These are phyloP conservation scores for Alloplasta piceator DNA, from an alignment of 2,888 invertebrate species.

Conservation along the genomic window DNA sequence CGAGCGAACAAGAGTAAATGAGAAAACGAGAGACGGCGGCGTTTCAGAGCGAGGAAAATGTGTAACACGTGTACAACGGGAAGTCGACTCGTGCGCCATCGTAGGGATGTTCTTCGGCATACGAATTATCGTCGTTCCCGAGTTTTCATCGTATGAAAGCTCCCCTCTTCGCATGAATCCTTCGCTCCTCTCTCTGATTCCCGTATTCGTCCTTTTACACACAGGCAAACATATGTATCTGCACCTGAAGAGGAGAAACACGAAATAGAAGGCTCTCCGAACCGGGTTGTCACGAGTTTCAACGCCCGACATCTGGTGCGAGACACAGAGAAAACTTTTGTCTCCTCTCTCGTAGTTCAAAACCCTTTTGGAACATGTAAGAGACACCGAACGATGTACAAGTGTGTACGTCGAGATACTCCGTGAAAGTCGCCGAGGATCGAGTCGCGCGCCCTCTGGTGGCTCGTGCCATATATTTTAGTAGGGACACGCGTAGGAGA, in stretches of 20 bases:
- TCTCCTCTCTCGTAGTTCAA: neutral
- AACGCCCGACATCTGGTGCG: constrained; percentile 1
- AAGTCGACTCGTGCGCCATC: constrained; percentile 46
- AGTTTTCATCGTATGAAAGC: constrained; percentile 39
- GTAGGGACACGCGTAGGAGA: constrained; percentile 29
- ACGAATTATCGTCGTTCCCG: constrained; percentile 50
- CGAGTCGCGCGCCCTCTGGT: neutral
- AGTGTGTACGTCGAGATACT: neutral
- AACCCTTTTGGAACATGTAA: constrained; percentile 10
- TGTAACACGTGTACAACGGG: constrained; percentile 45
- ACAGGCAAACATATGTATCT: no score
- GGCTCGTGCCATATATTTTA: neutral
- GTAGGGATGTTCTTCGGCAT: constrained; percentile 46
- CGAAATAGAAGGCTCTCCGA: constrained; percentile 14
- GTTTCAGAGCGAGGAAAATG: constrained; percentile 14
- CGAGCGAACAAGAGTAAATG: constrained; percentile 15
- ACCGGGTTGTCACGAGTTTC: constrained; percentile 26
- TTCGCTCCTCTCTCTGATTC: constrained; percentile 5
- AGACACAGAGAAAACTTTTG: neutral
- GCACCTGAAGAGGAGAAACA: constrained; percentile 14
- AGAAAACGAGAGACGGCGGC: neutral
- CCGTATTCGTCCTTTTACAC: constrained; percentile 10
- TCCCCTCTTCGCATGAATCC: constrained; percentile 1
- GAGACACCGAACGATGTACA: no score
- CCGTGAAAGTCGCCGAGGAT: neutral